Percentiles rank a stretch among this genome's conserved stretches.
Evolutionary conservation across 2,797 vertebrate genomes (phyloP).

Genomic region (Coracias cyanogaster): DNA sequence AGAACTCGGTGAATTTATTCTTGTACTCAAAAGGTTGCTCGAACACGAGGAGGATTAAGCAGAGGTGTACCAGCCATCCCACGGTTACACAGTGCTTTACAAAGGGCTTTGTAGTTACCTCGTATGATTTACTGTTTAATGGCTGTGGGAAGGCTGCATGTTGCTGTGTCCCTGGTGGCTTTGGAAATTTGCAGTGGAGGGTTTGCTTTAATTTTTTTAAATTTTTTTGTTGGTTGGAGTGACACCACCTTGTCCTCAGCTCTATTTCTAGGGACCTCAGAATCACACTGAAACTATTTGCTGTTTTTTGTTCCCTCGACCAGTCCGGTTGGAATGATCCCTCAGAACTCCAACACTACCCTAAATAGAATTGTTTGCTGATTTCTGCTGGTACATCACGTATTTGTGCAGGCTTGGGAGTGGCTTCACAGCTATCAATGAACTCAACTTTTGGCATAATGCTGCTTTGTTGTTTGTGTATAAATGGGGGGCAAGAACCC

Average conservation of each 20-base stretch:
- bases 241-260: background rate
- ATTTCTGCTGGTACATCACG: background rate
- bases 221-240: background rate
- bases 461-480: background rate
- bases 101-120: background rate
- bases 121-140: background rate
- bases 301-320: background rate
- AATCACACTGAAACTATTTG: background rate
- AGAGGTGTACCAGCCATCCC: accelerated
- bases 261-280: background rate
- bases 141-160: background rate
- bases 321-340: background rate
- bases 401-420: background rate
- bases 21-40: background rate
- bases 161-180: background rate
- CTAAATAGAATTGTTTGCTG: background rate
- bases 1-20: background rate
- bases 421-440: background rate
- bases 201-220: background rate
- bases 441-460: background rate
- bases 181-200: background rate
- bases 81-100: background rate
- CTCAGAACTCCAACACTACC: background rate
- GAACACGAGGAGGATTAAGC: background rate
- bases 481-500: background rate